Evolutionary conservation across 2,888 invertebrate genomes (phyloP), one percentile per base, ranked within the genome.

Genomic region (Strigamia maritima): DNA sequence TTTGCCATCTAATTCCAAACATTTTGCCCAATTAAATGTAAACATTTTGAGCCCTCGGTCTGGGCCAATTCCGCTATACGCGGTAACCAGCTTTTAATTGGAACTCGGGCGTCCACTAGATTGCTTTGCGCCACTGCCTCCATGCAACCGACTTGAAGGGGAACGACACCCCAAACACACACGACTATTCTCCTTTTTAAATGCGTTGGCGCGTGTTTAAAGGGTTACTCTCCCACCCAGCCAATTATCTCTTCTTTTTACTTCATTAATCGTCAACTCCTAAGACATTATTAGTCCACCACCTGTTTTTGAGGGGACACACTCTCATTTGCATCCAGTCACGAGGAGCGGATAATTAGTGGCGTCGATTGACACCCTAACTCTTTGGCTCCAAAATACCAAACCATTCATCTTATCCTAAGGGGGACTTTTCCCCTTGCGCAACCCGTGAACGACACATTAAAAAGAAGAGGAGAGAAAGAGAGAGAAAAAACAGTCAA

Each of bases 11-110:
- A 35, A 75, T 75, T 75, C 75, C 40, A 14, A 22, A 14, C 65
- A 75, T 75, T 75, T 75, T 75, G 40, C 40, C 22, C 75, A 75
- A 75, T 75, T 75, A 75, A 75, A 75, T 75, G 75, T 75, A 75
- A 75, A 75, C 75, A 75, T 75, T 75, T 75, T 75, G 75, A 75
- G 75, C 38, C 75, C 38, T 74, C 28, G 74, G 28, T 35, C 28
- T 31, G 74, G 28, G 28, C 35, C 65, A 65, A 65, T 65, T 65
- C 65, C 65, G 28, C 65, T 24, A 65, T 8, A 65, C 26, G 28
- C 65, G 65, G 65, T 65, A 65, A 65, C 65, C 65, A 65, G 65
- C 65, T 65, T 65, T 65, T 65, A 65, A 65, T 65, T 65, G 74
- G 35, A 74, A 74, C 28, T 74, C 35, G 74, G 28, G 75, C 40